Conservation (phyloP, 2,888 invertebrate genomes). For the Hipparchia semele region DNA sequence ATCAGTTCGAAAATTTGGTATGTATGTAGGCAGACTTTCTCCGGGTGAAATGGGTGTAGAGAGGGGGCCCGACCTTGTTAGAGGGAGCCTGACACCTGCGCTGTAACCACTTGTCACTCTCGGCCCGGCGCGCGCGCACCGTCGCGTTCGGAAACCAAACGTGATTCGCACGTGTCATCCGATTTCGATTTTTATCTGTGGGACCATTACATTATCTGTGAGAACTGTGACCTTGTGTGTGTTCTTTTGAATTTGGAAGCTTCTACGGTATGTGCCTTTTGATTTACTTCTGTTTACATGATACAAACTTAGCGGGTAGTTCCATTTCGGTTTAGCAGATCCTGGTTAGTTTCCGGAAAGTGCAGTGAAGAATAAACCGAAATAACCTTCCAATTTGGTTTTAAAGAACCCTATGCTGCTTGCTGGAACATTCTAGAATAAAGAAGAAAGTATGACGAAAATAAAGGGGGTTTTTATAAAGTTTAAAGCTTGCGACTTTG, state of each 20-base stretch:
- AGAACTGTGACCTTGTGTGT: slow-evolving; percentile 68
- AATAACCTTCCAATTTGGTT: neutral
- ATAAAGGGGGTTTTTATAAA: neutral
- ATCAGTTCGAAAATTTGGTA: slow-evolving; percentile 81
- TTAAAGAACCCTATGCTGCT: neutral
- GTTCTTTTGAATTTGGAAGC: slow-evolving; percentile 53
- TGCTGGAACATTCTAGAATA: neutral
- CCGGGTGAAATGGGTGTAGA: slow-evolving; percentile 73
- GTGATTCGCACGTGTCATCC: slow-evolving; percentile 59
- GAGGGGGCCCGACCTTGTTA: slow-evolving; percentile 78
- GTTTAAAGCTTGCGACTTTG: neutral
- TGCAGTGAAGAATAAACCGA: too few relatives aligned
- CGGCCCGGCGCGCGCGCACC: slow-evolving; percentile 71
- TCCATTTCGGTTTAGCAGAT: neutral
- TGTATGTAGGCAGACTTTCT: slow-evolving; percentile 83
- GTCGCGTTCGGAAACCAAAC: slow-evolving; percentile 61
- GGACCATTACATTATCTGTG: slow-evolving; percentile 57
- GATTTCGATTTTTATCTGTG: slow-evolving; percentile 51
- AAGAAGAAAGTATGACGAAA: neutral
- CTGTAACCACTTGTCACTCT: slow-evolving; percentile 75
- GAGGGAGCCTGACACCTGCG: slow-evolving; percentile 81
- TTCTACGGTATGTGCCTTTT: slow-evolving; percentile 54
- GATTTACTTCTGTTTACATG: neutral
- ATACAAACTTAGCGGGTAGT: neutral
- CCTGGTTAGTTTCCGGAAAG: too few relatives aligned